phyloP scores from a whole-genome alignment of 2,797 vertebrate species.

The Ctenochaetus hawaiiensis region DNA sequence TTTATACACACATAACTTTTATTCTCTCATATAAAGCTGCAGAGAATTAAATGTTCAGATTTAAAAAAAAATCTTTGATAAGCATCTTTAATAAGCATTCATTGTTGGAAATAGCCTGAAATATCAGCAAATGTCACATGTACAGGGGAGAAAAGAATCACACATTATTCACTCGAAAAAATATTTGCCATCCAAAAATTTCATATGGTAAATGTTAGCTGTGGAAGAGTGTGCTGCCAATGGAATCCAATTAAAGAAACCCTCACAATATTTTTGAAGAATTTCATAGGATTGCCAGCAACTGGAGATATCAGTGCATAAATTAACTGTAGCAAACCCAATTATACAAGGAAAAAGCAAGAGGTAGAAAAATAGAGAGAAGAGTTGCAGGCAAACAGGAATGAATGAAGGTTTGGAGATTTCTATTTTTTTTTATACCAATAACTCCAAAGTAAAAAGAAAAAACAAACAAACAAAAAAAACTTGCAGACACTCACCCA shows the following conservation, averaged over 20 bases:
- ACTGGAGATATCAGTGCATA: slow-evolving; percentile 68
- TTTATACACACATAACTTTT: slow-evolving; percentile 15
- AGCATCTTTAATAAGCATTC: slow-evolving; percentile 42
- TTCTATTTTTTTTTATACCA: slow-evolving; percentile 2
- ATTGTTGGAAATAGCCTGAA: slow-evolving; percentile 63
- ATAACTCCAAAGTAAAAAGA: slow-evolving; percentile 43
- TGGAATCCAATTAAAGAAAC: slow-evolving; percentile 71
- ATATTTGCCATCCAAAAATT: slow-evolving; percentile 71
- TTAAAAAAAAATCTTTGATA: slow-evolving; percentile 40
- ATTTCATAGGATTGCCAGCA: slow-evolving; percentile 66
- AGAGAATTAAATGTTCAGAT: slow-evolving; percentile 40
- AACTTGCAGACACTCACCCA: slow-evolving; percentile 65
- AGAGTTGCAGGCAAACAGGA: slow-evolving; percentile 41
- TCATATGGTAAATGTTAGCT: slow-evolving; percentile 69
- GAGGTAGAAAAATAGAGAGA: slow-evolving; percentile 28
- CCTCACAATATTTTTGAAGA: slow-evolving; percentile 56
- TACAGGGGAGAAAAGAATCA: slow-evolving; percentile 4
- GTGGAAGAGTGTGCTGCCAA: slow-evolving; percentile 58
- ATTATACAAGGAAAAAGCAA: slow-evolving; percentile 56
- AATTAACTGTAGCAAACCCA: slow-evolving; percentile 69
- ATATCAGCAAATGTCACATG: slow-evolving; percentile 72
- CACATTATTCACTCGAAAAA: slow-evolving; percentile 53
- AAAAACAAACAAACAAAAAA: slow-evolving; percentile 18
- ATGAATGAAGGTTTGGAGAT: slow-evolving; percentile 27
- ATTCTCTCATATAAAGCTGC: slow-evolving; percentile 20